Evolutionary conservation across 2,113 vertebrate genomes (phyloP).

Genomic region (Lampris megalopsis): DNA sequence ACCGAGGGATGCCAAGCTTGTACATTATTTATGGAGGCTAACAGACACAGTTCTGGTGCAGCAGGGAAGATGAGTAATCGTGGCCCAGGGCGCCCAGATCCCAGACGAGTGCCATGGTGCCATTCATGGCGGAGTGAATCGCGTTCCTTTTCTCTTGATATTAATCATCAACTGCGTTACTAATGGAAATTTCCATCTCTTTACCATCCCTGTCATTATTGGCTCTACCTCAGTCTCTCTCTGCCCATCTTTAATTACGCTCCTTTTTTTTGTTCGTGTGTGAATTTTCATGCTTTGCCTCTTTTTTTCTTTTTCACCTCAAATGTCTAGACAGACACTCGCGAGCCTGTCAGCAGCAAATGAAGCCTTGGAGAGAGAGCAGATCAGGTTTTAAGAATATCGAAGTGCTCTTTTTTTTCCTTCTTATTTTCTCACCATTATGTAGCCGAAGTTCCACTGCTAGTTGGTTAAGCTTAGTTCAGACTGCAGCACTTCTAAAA

Average conservation of each 20-base stretch:
- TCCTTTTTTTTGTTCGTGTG: conserved; percentile 25
- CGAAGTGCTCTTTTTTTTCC: conserved; percentile 31
- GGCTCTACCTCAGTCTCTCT: conserved; percentile 37
- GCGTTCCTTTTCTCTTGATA: conserved; percentile 59
- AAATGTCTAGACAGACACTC: conserved; percentile 64
- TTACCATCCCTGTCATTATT: conserved; percentile 27
- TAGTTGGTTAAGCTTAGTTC: conserved; percentile 47
- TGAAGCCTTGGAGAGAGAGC: conserved; percentile 45
- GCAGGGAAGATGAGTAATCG: conserved; percentile 68
- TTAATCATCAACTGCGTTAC: conserved; percentile 67
- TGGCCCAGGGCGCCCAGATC: conserved; percentile 43
- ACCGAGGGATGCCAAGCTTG: conserved; percentile 58
- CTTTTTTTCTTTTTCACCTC: conserved; percentile 50
- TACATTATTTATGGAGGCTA: conserved; percentile 76
- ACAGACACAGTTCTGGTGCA: conserved; percentile 56
- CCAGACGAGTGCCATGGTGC: conserved; percentile 48
- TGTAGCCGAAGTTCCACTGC: conserved; percentile 36
- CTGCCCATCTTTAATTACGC: conserved; percentile 4
- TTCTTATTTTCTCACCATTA: conserved; percentile 16
- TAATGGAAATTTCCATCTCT: conserved; percentile 60
- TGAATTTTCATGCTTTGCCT: conserved; percentile 45
- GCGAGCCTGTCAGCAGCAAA: conserved; percentile 57
- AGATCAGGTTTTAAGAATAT: conserved; percentile 48
- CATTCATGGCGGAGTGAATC: conserved; percentile 57
- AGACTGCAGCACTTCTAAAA: too few species aligned